Evolutionary conservation across 2,888 invertebrate species (phyloP), one percentile per base, ranked within the genome.

Genomic region (Desoria tigrina): DNA sequence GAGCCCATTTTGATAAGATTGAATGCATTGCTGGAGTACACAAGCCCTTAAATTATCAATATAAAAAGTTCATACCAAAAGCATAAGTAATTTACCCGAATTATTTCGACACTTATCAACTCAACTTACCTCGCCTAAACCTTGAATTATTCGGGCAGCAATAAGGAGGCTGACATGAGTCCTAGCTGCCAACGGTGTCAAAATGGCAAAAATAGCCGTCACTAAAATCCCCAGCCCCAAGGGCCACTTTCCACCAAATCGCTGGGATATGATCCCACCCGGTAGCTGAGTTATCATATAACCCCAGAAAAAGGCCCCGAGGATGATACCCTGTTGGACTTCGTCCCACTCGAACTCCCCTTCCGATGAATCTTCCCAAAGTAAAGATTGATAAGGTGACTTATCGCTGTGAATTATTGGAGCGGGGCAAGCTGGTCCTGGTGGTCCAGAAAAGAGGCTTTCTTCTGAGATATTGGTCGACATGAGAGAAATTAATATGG

Each of bases 241-340:
- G 0, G 90, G 86, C 81, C 90, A 89, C 79, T 93, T 93, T 24
- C 92, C 94, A 18, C 94, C 94, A 73, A 90, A 90, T 73, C 64
- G 67, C 76, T 90, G 90, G 0, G 92, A 88, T 39, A 93, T 78
- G 59, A 89, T 83, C 65, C 92, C 93, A 53, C 92, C 92, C 0
- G 93, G 93, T 26, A 94, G 79, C 78, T 92, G 92, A 0, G 92
- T 91, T 0, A 90, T 62, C 1, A 92, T 86, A 80, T 93, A 92
- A 1, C 92, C 69, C 83, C 90, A 91, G 81, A 90, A 93, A 80
- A 93, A 92, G 0, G 90, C 63, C 1, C 71, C 71, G 3, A 71
- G 56, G 42, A 71, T 68, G 1, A 71, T 66, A 2, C 71, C 71
- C 39, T 71, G 71, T 42, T 71, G 64, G 2, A 65, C 62, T 45